Conservation (phyloP, 2,888 invertebrate species). For the Hecatera dysodea region DNA sequence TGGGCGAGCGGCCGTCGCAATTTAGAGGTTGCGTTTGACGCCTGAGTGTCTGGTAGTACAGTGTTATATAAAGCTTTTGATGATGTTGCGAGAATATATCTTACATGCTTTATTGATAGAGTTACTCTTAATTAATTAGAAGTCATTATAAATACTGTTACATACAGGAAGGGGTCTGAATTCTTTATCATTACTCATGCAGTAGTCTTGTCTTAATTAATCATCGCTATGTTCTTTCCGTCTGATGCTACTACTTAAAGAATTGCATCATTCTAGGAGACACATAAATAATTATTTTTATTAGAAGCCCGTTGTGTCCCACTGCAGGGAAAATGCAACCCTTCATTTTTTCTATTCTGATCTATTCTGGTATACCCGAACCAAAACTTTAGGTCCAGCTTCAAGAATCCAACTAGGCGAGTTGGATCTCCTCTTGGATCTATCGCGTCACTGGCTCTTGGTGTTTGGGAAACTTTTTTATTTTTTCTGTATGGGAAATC, state of each 20-base stretch:
- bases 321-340: too few species aligned
- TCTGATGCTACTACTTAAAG: background rate
- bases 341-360: too few species aligned
- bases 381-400: too few species aligned
- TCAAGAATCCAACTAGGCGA: too few species aligned
- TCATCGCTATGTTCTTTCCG: background rate
- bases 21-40: slow-evolving; percentile 42
- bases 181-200: slow-evolving; percentile 15
- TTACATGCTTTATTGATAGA: background rate
- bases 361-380: too few species aligned
- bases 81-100: slow-evolving; percentile 5
- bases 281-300: too few species aligned
- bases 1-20: slow-evolving; percentile 17
- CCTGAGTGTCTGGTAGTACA: slow-evolving; percentile 51
- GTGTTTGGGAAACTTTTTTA: too few species aligned
- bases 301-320: too few species aligned
- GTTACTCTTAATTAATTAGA: slow-evolving; percentile 9
- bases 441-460: too few species aligned
- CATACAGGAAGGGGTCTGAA: slow-evolving; percentile 4
- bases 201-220: slow-evolving; percentile 13
- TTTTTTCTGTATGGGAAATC: too few species aligned
- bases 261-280: background rate
- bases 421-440: too few species aligned
- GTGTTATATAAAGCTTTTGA: slow-evolving; percentile 40
- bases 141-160: slow-evolving; percentile 6